These are phyloP conservation scores for Serrognathus titanus DNA, from an alignment of 2,888 invertebrate genomes.

Conservation along the genomic window DNA sequence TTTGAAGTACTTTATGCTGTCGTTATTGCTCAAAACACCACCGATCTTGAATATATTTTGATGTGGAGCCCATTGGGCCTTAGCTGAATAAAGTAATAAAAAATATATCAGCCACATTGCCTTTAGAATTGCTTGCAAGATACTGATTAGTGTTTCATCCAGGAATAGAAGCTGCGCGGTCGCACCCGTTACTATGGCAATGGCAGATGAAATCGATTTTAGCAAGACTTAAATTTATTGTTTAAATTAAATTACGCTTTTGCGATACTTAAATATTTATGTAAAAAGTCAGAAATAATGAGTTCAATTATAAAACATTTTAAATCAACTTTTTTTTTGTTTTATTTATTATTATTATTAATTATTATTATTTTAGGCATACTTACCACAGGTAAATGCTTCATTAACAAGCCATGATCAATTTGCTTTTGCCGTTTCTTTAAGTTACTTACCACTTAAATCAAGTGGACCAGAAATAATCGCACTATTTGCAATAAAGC, in stretches of 20 bases:
- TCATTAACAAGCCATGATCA: no score
- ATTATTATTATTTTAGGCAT: no score
- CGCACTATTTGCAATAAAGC: no score
- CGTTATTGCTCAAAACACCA: conserved; percentile 84
- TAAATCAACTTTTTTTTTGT: no score
- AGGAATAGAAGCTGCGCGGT: conserved; percentile 22
- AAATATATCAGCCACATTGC: conserved; percentile 3
- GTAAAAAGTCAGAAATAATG: no score
- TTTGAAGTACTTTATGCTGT: conserved; percentile 76
- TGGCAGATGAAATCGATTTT: conserved; percentile 35
- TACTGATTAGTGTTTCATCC: not conserved
- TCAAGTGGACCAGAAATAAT: no score
- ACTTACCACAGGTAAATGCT: no score
- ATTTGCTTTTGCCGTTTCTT: no score
- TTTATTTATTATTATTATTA: no score
- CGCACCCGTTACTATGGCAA: conserved; percentile 32
- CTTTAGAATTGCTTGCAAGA: not conserved
- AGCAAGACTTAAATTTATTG: not conserved
- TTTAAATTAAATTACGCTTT: not conserved
- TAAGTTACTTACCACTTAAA: no score
- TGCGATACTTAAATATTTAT: no score
- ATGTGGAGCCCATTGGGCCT: conserved; percentile 37
- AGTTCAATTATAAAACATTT: no score
- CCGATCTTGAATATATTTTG: conserved; percentile 75
- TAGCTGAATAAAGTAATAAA: not conserved